phyloP scores from a whole-genome alignment of 2,797 vertebrate species.

The Phoebastria nigripes region DNA sequence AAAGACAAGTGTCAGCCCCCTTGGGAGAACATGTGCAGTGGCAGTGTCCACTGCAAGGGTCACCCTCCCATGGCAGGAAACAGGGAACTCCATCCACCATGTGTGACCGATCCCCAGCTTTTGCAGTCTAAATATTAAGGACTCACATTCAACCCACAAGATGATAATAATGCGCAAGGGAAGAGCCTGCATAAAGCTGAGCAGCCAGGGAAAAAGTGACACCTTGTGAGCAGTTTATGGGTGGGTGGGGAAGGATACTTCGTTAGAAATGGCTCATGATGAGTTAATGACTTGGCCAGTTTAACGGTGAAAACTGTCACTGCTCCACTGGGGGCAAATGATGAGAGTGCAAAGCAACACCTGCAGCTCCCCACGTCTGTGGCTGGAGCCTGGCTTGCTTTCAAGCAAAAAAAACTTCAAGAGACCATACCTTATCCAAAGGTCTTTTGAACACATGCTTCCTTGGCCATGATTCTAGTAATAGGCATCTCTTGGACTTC shows the following conservation, averaged over 20 bases:
- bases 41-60: neutral
- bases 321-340: neutral
- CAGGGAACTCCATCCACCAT: neutral
- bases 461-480: neutral
- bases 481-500: neutral
- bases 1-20: neutral
- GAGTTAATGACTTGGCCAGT: neutral
- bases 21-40: fast-evolving
- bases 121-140: neutral
- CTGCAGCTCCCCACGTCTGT: neutral
- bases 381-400: neutral
- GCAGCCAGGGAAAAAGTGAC: neutral
- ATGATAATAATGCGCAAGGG: neutral
- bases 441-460: fast-evolving
- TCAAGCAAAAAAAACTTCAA: neutral
- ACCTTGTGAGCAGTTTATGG: neutral
- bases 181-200: neutral
- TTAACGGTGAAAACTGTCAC: neutral
- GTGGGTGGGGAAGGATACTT: neutral
- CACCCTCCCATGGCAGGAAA: neutral
- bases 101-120: fast-evolving
- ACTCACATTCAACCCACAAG: neutral
- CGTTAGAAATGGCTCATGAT: neutral
- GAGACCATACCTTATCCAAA: neutral
- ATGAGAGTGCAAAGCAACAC: neutral